Conservation (phyloP, 2,113 vertebrate species). For the Spilogale gracilis region DNA sequence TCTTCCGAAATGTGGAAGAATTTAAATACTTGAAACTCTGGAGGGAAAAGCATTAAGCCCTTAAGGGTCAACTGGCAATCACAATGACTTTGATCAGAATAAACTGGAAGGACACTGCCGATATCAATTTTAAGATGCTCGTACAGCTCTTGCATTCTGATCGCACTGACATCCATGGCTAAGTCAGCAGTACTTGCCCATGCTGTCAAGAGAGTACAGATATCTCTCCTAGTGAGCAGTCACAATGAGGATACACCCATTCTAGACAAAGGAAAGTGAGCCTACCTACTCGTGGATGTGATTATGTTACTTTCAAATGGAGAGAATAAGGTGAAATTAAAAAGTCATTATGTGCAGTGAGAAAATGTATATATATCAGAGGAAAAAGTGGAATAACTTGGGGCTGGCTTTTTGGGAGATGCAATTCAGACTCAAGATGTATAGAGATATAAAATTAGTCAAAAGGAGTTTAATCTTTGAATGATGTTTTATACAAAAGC, state of each 20-base stretch:
- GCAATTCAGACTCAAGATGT: neutral
- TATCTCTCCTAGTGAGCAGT: neutral
- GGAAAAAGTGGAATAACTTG: neutral
- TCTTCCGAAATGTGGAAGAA: slow-evolving; percentile 31
- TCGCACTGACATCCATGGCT: neutral
- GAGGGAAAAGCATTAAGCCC: neutral
- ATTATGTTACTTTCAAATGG: slow-evolving; percentile 15
- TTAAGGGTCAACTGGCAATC: neutral
- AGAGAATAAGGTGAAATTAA: neutral
- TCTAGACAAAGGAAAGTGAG: slow-evolving; percentile 59
- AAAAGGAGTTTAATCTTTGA: slow-evolving; percentile 74
- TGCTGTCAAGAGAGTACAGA: neutral
- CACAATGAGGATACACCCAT: neutral
- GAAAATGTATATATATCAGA: slow-evolving; percentile 7
- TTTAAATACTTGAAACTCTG: slow-evolving; percentile 20
- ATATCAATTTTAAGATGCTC: neutral
- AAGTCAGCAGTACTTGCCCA: neutral
- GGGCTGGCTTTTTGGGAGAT: slow-evolving; percentile 46
- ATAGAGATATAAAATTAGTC: slow-evolving; percentile 59
- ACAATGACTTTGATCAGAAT: neutral
- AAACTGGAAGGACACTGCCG: neutral
- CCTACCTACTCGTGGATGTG: neutral
- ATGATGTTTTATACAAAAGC: slow-evolving; percentile 87
- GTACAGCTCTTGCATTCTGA: neutral
- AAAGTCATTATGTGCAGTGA: neutral